Evolutionary conservation across 2,888 invertebrate species (phyloP).

Genomic region (Rosalia funebris): DNA sequence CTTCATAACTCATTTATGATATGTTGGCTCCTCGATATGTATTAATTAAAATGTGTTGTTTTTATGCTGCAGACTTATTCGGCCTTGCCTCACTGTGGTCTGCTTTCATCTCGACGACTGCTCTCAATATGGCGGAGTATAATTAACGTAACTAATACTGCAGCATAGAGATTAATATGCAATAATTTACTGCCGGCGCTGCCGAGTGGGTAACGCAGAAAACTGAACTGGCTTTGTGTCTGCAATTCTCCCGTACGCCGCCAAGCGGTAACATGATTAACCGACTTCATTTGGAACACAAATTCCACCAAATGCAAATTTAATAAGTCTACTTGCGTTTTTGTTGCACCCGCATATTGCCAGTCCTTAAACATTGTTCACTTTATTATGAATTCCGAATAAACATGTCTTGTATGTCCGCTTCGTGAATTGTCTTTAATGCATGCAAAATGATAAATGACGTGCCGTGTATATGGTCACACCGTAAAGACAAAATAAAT

Average conservation of each 20-base stretch:
- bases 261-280: slow-evolving; percentile 61
- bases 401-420: slow-evolving; percentile 18
- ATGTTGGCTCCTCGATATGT: slow-evolving; percentile 41
- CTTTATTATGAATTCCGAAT: slow-evolving; percentile 40
- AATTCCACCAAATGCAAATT: slow-evolving; percentile 65
- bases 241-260: slow-evolving; percentile 56
- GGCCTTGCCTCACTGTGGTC: slow-evolving; percentile 53
- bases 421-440: not conserved
- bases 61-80: slow-evolving; percentile 28
- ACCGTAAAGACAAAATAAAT: not conserved
- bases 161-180: slow-evolving; percentile 66
- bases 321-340: slow-evolving; percentile 63
- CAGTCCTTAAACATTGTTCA: slow-evolving; percentile 30
- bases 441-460: not conserved
- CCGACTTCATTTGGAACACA: slow-evolving; percentile 64
- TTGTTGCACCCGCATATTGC: slow-evolving; percentile 47
- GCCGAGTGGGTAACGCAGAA: slow-evolving; percentile 61
- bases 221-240: slow-evolving; percentile 62
- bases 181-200: slow-evolving; percentile 64
- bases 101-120: slow-evolving; percentile 55
- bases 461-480: not conserved
- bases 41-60: slow-evolving; percentile 42
- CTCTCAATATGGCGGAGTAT: slow-evolving; percentile 62
- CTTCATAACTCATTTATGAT: slow-evolving; percentile 41
- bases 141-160: slow-evolving; percentile 66